Evolutionary conservation across 2,888 invertebrate genomes (phyloP).

Genomic region (Antitype chi): DNA sequence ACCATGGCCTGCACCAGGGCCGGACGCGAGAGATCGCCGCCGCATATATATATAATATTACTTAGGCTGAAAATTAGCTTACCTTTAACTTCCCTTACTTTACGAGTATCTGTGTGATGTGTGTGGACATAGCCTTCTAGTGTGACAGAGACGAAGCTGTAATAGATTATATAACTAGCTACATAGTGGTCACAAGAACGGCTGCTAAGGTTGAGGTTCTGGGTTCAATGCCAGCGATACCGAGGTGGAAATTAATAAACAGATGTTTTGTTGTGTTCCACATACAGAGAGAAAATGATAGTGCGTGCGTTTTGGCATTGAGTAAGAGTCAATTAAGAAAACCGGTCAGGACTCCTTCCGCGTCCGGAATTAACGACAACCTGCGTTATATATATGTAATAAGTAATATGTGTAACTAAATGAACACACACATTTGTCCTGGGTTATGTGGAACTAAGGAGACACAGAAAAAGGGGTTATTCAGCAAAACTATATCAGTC

Average conservation of each 20-base stretch:
- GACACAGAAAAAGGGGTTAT: background rate
- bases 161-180: background rate
- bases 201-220: background rate
- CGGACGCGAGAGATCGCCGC: too few relatives aligned
- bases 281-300: conserved; percentile 34
- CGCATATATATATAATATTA: too few relatives aligned
- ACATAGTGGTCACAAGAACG: background rate
- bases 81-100: too few relatives aligned
- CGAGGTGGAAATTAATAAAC: background rate
- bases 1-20: too few relatives aligned
- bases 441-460: background rate
- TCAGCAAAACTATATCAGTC: background rate
- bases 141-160: background rate
- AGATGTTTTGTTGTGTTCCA: conserved; percentile 15
- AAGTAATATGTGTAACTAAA: conserved; percentile 34
- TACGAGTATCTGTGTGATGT: too few relatives aligned
- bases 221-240: conserved; percentile 9
- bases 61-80: too few relatives aligned
- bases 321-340: conserved; percentile 72
- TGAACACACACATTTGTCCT: background rate
- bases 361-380: conserved; percentile 67
- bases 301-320: conserved; percentile 60
- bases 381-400: conserved; percentile 47
- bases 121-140: background rate
- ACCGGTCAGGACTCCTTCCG: conserved; percentile 74